Conservation (phyloP, 1,140 invertebrate species). For the Littorina saxatilis region DNA sequence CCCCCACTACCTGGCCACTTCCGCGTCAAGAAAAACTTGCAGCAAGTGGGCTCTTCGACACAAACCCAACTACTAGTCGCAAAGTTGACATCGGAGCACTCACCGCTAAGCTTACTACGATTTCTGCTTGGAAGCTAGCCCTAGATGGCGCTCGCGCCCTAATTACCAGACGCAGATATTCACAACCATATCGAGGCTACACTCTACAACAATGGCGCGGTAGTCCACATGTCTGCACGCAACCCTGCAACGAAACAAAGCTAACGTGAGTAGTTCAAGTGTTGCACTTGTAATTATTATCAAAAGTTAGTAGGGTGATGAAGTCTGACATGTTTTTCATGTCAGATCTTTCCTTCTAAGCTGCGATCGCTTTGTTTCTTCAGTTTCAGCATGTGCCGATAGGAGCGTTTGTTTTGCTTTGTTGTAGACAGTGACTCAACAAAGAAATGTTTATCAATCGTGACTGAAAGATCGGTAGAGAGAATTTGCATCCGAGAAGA, state of each 20-base stretch:
- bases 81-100: slow-evolving; percentile 37
- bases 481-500: not conserved
- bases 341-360: not conserved
- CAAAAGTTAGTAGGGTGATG: not conserved
- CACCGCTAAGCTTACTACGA: slow-evolving; percentile 9
- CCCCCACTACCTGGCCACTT: slow-evolving; percentile 17
- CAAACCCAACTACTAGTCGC: not conserved
- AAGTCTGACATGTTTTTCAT: not conserved
- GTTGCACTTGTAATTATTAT: not conserved
- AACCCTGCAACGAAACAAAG: slow-evolving; percentile 35
- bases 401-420: slow-evolving; percentile 39
- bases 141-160: slow-evolving; percentile 50
- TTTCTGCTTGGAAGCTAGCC: not conserved
- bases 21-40: slow-evolving; percentile 16
- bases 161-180: slow-evolving; percentile 56
- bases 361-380: slow-evolving; percentile 22
- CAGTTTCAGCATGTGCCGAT: slow-evolving; percentile 20
- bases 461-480: slow-evolving; percentile 53
- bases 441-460: slow-evolving; percentile 38
- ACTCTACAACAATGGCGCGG: slow-evolving; percentile 55
- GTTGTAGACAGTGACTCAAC: slow-evolving; percentile 42
- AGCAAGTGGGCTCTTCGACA: slow-evolving; percentile 7
- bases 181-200: slow-evolving; percentile 57
- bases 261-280: slow-evolving; percentile 41
- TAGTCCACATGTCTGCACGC: slow-evolving; percentile 56